Evolutionary conservation across 1,140 invertebrate species (phyloP).

Genomic region (Vanessa atalanta): DNA sequence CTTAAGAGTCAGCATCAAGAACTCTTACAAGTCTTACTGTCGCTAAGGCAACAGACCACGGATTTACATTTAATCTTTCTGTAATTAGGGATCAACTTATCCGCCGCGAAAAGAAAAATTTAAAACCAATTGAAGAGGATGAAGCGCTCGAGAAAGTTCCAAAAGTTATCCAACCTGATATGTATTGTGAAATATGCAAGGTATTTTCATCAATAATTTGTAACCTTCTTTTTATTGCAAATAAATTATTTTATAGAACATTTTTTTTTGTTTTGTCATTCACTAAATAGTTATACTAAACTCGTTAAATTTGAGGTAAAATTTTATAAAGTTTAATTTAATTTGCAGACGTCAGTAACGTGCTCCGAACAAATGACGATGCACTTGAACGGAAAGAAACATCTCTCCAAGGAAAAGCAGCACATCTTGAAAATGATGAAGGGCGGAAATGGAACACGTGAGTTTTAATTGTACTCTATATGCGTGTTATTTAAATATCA

Average conservation of each 20-base stretch:
- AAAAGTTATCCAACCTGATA: conserved; percentile 43
- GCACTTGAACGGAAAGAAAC: conserved; percentile 70
- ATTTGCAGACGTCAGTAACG: conserved; percentile 61
- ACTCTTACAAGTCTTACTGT: too few relatives aligned
- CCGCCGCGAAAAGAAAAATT: conserved; percentile 59
- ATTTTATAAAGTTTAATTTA: conserved; percentile 3
- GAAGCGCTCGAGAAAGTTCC: conserved; percentile 20
- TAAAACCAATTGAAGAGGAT: conserved; percentile 43
- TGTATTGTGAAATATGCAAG: conserved; percentile 69
- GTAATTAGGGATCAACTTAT: conserved; percentile 53
- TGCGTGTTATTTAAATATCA: too few relatives aligned
- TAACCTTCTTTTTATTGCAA: too few relatives aligned
- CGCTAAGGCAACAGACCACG: too few relatives aligned
- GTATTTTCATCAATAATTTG: conserved; percentile 28
- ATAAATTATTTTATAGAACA: too few relatives aligned
- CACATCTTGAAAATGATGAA: conserved; percentile 71
- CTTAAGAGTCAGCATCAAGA: too few relatives aligned
- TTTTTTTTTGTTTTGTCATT: too few relatives aligned
- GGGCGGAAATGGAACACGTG: conserved; percentile 22
- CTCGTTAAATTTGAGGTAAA: too few relatives aligned
- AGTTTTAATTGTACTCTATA: not conserved
- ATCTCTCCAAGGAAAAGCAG: conserved; percentile 67
- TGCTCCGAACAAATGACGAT: conserved; percentile 70
- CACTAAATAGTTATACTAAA: too few relatives aligned
- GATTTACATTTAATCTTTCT: too few relatives aligned